Evolutionary conservation across 64 coral and sea anemone genomes (phyloP).

Genomic region (Porites australiensis): DNA sequence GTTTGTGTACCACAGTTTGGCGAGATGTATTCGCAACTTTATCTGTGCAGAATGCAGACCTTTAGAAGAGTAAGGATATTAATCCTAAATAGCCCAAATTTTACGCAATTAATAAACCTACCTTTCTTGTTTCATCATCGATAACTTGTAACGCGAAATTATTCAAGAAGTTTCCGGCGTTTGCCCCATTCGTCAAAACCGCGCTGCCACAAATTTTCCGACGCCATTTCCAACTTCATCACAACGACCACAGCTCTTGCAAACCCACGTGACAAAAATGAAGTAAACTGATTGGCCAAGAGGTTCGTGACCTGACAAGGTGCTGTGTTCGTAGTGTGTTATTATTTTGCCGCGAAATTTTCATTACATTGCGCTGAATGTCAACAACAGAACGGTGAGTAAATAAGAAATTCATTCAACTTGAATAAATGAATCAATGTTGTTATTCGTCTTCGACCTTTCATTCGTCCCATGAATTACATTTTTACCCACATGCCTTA

Average conservation of each 20-base stretch:
- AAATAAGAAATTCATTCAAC: background rate
- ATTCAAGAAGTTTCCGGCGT: background rate
- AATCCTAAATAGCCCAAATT: background rate
- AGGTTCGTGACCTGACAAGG: constrained; percentile 25
- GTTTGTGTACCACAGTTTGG: background rate
- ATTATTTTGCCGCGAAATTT: constrained; percentile 36
- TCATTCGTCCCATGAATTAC: background rate
- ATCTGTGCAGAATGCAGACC: constrained; percentile 18
- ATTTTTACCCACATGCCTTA: constrained; percentile 23
- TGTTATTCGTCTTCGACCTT: background rate
- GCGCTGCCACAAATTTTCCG: background rate
- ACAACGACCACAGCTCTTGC: constrained; percentile 27
- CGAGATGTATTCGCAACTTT: background rate
- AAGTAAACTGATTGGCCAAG: constrained; percentile 17
- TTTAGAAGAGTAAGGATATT: background rate
- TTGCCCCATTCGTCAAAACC: background rate
- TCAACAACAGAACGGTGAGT: background rate
- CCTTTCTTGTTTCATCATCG: constrained; percentile 9
- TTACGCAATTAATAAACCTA: background rate
- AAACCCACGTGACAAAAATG: constrained; percentile 12
- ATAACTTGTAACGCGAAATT: constrained; percentile 10
- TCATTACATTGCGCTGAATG: background rate
- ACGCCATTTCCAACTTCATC: constrained; percentile 32
- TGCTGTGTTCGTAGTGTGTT: background rate
- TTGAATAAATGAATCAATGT: background rate